phyloP scores from a whole-genome alignment of 2,888 invertebrate species.

The Gibbula magus region DNA sequence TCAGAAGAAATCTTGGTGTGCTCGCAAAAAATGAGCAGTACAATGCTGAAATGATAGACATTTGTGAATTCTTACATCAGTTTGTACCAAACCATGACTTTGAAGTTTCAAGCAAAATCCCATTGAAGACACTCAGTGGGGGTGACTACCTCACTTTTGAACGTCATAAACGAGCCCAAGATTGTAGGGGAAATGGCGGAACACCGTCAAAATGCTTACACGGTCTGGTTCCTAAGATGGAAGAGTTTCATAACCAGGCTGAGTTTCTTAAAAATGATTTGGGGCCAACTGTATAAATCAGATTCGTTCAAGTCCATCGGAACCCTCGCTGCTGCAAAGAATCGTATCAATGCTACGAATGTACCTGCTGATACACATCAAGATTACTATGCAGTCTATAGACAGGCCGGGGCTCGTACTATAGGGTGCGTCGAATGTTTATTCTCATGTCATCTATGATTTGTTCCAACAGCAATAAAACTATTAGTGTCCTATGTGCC shows the following conservation, averaged over 20 bases:
- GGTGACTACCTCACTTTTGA: too few relatives aligned
- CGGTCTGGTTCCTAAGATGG: not conserved
- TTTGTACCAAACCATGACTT: too few relatives aligned
- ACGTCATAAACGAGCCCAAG: slow-evolving; percentile 23
- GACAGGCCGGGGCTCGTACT: too few relatives aligned
- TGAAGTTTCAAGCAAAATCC: not conserved
- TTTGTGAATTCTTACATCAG: too few relatives aligned
- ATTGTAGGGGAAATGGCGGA: not conserved
- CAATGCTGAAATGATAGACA: too few relatives aligned
- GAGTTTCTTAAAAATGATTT: not conserved
- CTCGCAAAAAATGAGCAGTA: too few relatives aligned
- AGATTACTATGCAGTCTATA: not conserved
- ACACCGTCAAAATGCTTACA: not conserved
- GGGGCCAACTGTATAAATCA: not conserved
- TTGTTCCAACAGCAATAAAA: too few relatives aligned
- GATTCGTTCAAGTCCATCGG: not conserved
- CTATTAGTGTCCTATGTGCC: too few relatives aligned
- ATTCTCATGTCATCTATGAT: too few relatives aligned
- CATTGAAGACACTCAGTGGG: not conserved
- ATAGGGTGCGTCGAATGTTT: too few relatives aligned
- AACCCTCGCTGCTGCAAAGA: not conserved
- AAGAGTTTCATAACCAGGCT: not conserved
- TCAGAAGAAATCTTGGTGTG: too few relatives aligned
- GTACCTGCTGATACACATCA: not conserved
- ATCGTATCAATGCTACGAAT: not conserved